Evolutionary conservation across 1,140 invertebrate species (phyloP).

Genomic region (Caerostris darwini): DNA sequence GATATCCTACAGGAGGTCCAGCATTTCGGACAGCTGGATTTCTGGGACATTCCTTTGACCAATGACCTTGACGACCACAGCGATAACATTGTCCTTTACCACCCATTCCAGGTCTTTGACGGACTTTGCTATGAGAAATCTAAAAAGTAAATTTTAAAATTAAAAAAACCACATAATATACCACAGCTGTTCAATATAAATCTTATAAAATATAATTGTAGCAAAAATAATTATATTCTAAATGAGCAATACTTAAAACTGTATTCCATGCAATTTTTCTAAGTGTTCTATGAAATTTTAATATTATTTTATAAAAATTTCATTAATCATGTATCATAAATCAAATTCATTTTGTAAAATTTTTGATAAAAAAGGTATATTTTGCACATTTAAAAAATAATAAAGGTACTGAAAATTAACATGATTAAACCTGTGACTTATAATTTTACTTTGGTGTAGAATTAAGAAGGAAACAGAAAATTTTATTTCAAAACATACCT

Average conservation of each 20-base stretch:
- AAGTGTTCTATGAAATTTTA: no score
- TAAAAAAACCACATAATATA: no score
- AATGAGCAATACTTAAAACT: no score
- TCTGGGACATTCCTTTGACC: constrained; percentile 84
- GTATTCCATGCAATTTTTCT: no score
- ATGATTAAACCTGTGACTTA: constrained; percentile 55
- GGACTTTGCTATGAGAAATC: constrained; percentile 93
- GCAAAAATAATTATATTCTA: no score
- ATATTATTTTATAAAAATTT: no score
- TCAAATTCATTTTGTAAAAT: no score
- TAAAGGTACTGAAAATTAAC: background rate
- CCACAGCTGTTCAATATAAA: no score
- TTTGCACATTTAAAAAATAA: background rate
- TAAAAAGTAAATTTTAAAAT: constrained; percentile 82
- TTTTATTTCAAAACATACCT: constrained; percentile 83
- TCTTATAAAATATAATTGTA: no score
- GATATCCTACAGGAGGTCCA: constrained; percentile 68
- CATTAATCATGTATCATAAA: no score
- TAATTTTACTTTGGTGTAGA: background rate
- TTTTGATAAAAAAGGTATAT: no score
- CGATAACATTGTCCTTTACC: constrained; percentile 96
- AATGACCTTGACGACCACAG: constrained; percentile 95
- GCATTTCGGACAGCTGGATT: constrained; percentile 65
- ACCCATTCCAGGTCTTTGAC: constrained; percentile 96
- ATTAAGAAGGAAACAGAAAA: background rate